Conservation (phyloP, 23 tunicate species). For the Aplidium turbinatum region DNA sequence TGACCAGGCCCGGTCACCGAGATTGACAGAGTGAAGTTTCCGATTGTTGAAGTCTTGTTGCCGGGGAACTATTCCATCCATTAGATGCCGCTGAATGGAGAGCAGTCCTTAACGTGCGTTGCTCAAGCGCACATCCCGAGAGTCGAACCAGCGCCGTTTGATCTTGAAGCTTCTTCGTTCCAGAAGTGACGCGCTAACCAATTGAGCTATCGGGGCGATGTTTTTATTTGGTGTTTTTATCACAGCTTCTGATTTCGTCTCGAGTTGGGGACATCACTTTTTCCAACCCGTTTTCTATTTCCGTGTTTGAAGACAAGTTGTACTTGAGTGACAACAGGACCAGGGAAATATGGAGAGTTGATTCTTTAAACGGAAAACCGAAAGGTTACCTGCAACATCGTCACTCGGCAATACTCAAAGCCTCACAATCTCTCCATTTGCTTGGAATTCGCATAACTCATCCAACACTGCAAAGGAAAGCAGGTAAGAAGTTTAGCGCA, state of each 20-base stretch:
- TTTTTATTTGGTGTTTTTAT: not conserved
- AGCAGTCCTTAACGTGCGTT: no score
- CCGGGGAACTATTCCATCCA: no score
- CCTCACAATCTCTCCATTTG: not conserved
- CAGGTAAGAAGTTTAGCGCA: no score
- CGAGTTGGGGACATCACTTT: not conserved
- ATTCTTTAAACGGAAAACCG: conserved; percentile 40
- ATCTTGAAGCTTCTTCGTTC: no score
- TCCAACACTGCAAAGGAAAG: conserved; percentile 2
- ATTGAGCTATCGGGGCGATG: no score
- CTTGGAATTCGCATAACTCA: conserved; percentile 12
- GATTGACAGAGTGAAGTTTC: no score
- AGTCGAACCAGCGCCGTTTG: no score
- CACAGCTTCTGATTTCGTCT: not conserved
- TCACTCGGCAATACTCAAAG: conserved; percentile 25
- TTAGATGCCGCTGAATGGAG: no score
- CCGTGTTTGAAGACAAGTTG: conserved; percentile 25
- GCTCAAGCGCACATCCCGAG: no score
- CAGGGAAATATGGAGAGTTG: conserved; percentile 46
- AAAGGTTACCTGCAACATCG: not conserved
- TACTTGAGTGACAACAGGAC: conserved; percentile 27
- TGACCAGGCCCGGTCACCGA: no score
- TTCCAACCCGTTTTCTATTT: conserved; percentile 16
- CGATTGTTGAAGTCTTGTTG: no score
- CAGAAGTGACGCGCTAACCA: no score